A percentile compares a stretch with the other conserved stretches of the same genome.
Conservation (phyloP, 2,888 invertebrate species). For the Xanthia togata region DNA sequence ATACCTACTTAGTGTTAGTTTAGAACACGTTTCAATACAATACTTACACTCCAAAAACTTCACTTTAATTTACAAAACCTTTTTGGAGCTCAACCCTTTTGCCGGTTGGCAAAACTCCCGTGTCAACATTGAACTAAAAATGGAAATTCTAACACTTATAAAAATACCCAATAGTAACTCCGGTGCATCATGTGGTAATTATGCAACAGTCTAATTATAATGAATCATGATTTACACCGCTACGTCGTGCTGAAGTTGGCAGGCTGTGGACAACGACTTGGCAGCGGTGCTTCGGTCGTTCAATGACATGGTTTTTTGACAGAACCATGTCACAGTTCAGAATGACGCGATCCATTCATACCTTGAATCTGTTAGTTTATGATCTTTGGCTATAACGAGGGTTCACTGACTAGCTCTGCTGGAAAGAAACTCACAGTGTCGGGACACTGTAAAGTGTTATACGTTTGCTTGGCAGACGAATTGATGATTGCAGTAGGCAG, state of each 20-base stretch:
- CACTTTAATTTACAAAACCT: neutral
- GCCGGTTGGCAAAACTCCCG: slow-evolving; percentile 27
- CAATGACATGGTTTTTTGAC: slow-evolving; percentile 78
- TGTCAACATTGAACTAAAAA: slow-evolving; percentile 31
- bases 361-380: slow-evolving; percentile 56
- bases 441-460: neutral
- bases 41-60: neutral
- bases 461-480: slow-evolving; percentile 19
- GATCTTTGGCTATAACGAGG: neutral
- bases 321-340: slow-evolving; percentile 63
- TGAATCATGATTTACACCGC: slow-evolving; percentile 67
- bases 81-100: neutral
- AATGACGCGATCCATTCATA: slow-evolving; percentile 84
- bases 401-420: neutral
- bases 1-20: too few relatives aligned
- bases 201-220: slow-evolving; percentile 73
- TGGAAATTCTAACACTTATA: slow-evolving; percentile 29
- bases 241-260: slow-evolving; percentile 60
- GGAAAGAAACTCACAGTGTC: neutral
- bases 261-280: slow-evolving; percentile 65
- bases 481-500: neutral
- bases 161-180: slow-evolving; percentile 42
- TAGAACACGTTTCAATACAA: neutral
- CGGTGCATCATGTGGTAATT: slow-evolving; percentile 64
- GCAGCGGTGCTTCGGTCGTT: slow-evolving; percentile 72